Conservation (phyloP, 1,140 invertebrate species). For the Drosophila ironensis region DNA sequence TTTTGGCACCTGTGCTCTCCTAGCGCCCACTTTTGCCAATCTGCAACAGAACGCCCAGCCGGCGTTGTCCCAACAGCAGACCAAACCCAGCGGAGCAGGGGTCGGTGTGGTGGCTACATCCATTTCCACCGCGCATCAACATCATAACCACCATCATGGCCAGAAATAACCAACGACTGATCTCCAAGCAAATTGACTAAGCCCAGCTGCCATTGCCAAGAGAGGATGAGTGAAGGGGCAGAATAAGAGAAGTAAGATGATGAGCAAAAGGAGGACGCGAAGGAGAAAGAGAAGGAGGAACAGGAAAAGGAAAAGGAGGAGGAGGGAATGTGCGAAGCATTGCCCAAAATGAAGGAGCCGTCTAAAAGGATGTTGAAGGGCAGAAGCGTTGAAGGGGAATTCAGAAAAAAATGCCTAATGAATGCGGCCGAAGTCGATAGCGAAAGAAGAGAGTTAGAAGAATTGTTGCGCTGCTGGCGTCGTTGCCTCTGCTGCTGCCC, state of each 20-base stretch:
- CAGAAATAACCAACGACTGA: constrained; percentile 79
- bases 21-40: constrained; percentile 69
- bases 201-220: constrained; percentile 56
- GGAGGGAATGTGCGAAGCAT: background rate
- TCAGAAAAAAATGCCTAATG: too few relatives aligned
- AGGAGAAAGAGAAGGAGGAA: background rate
- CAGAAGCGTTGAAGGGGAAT: too few relatives aligned
- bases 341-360: background rate
- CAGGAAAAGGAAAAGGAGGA: background rate
- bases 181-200: constrained; percentile 78
- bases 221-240: background rate
- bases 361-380: background rate
- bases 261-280: background rate
- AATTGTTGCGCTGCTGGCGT: constrained; percentile 28
- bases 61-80: constrained; percentile 30
- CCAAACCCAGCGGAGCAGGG: background rate
- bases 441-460: constrained; percentile 3
- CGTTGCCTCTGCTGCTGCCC: constrained; percentile 40
- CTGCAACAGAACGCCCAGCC: constrained; percentile 37
- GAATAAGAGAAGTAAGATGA: background rate
- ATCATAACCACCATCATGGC: constrained; percentile 51
- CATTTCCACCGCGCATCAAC: constrained; percentile 32
- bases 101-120: constrained; percentile 19
- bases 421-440: too few relatives aligned
- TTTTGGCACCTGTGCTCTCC: constrained; percentile 72